Percentiles rank a stretch among this genome's conserved stretches.
Conservation (phyloP, 1,140 invertebrate species). For the Drosophila paulistorum region DNA sequence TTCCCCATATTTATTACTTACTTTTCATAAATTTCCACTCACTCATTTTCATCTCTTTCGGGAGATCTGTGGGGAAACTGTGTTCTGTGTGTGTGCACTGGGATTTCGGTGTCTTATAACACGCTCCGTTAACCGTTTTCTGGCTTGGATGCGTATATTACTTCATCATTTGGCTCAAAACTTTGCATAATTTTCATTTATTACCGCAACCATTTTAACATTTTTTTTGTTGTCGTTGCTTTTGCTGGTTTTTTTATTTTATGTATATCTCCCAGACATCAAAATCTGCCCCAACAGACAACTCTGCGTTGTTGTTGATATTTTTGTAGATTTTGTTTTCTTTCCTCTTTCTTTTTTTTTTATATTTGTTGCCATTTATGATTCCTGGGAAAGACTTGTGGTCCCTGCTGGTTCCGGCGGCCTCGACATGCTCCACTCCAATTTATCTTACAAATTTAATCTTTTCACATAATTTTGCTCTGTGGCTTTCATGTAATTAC, state of each 20-base stretch:
- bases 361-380: conserved; percentile 27
- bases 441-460: conserved; percentile 81
- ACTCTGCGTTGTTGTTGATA: background rate
- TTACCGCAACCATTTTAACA: conserved; percentile 62
- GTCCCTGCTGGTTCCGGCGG: conserved; percentile 13
- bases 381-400: conserved; percentile 51
- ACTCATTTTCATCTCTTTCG: conserved; percentile 53
- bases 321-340: conserved; percentile 17
- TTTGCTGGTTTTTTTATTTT: conserved; percentile 39
- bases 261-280: conserved; percentile 60
- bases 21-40: conserved; percentile 78
- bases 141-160: conserved; percentile 68
- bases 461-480: conserved; percentile 76
- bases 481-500: conserved; percentile 77
- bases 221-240: conserved; percentile 11
- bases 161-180: conserved; percentile 75
- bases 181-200: conserved; percentile 80
- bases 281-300: conserved; percentile 51
- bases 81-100: conserved; percentile 13
- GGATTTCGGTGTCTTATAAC: conserved; percentile 62
- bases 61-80: conserved; percentile 17
- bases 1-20: conserved; percentile 54
- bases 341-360: background rate
- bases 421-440: conserved; percentile 49
- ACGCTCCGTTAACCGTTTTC: conserved; percentile 77